Evolutionary conservation across 2,888 invertebrate species (phyloP), one percentile per base, ranked within the genome.

Genomic region (Orthosia cruda): DNA sequence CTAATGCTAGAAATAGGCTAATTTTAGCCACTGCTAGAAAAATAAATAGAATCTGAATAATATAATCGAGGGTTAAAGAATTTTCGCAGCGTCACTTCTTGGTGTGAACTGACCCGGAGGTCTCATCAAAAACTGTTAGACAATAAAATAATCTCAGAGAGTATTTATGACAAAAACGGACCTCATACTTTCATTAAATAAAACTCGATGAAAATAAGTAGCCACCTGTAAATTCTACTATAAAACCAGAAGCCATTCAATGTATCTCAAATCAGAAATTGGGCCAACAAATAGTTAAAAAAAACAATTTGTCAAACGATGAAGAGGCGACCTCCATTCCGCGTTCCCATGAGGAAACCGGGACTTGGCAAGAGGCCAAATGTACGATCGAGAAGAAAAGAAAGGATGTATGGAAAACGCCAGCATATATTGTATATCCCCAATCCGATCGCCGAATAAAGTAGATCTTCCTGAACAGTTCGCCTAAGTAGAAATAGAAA

Each of bases 301-400:
- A 50, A 55, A 61, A 18, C 7, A 23, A 50, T 52, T 76, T 68
- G 15, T 26, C 32, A 50, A 26, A 61, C 16, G 20, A 7, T 57
- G 52, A 59, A 49, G 4, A 23, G 13, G 40, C 52, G 75, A 68
- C 62, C 57, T 67, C 61, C 23, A 65, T 75, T 75, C n/a, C 9
- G 5, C 23, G 26, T 52, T 54, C 47, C n/a, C 13, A 54, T 26
- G 18, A 59, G 64, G 40, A 66, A 50, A 66, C 54, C 26, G 13
- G 18, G 12, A 20, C 12, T 70, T 64, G 77, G 77, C 69, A 13
- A 40, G 40, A 4, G 0, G 54, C 70, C 77, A 76, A 64, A 54
- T 45, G 45, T 20, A 18, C 18, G 47, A 77, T n/a, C 5, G 20
- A 57, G 18, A 50, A 50, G 4, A 47, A 71, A 50, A 47, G 26